Evolutionary conservation across 2,888 invertebrate species (phyloP).

Genomic region (Machimus rusticus): DNA sequence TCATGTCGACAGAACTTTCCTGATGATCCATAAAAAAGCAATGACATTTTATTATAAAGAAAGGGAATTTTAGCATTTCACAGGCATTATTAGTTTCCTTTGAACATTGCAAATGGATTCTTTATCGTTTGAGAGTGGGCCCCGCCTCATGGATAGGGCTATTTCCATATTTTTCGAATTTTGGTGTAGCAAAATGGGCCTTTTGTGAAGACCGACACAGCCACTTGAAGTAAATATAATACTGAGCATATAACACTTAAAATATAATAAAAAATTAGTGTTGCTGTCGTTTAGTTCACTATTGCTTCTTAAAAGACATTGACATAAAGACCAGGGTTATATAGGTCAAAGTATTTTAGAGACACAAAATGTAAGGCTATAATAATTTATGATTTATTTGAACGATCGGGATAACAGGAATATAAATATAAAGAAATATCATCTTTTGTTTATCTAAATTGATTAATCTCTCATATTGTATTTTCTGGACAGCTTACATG

Average conservation of each 20-base stretch:
- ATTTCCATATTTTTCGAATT: slow-evolving; percentile 6
- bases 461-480: too few species aligned
- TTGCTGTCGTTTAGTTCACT: background rate
- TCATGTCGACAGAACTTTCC: slow-evolving; percentile 26
- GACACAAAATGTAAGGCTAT: background rate
- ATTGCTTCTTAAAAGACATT: background rate
- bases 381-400: background rate
- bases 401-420: too few species aligned
- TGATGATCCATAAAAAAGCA: slow-evolving; percentile 30
- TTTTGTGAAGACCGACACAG: background rate
- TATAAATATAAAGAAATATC: too few species aligned
- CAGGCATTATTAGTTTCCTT: slow-evolving; percentile 21
- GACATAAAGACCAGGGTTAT: background rate
- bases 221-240: background rate
- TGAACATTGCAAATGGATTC: slow-evolving; percentile 12
- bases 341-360: background rate
- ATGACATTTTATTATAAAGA: slow-evolving; percentile 7
- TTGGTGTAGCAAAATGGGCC: background rate
- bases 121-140: background rate
- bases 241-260: background rate
- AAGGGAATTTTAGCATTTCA: slow-evolving; percentile 11
- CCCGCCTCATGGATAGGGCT: background rate
- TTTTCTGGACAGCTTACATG: too few species aligned
- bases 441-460: too few species aligned
- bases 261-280: background rate